Percentiles rank a stretch among this genome's conserved stretches.
phyloP scores from a whole-genome alignment of 2,888 invertebrate species.

The Drosophila diplacantha region DNA sequence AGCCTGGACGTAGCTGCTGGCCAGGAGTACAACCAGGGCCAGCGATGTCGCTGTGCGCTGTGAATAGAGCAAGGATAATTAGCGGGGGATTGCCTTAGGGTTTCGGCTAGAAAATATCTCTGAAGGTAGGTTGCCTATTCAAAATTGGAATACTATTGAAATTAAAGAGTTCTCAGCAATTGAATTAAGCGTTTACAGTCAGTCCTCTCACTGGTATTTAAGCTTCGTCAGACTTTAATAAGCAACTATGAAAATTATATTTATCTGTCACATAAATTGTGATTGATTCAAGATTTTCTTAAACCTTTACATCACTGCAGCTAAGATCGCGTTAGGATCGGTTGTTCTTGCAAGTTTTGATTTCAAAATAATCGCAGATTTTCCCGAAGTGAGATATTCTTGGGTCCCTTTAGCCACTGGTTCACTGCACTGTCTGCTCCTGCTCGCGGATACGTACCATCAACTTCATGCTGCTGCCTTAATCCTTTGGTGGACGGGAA shows the following conservation, averaged over 20 bases:
- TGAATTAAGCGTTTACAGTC: background rate
- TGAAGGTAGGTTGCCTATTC: background rate
- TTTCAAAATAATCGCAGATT: background rate
- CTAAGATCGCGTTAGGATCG: too few species aligned
- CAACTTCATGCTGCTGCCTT: slow-evolving; percentile 72
- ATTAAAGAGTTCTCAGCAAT: background rate
- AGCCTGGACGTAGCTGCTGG: slow-evolving; percentile 76
- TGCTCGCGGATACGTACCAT: slow-evolving; percentile 71
- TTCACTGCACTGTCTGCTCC: slow-evolving; percentile 27
- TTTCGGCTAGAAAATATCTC: background rate
- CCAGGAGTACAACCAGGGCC: slow-evolving; percentile 81
- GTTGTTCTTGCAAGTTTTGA: background rate
- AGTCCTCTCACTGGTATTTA: background rate
- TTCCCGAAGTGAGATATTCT: background rate
- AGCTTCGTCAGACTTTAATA: too few species aligned
- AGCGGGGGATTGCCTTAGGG: too few species aligned
- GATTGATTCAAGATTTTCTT: background rate
- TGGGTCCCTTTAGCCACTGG: slow-evolving; percentile 14
- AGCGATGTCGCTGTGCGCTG: slow-evolving; percentile 78
- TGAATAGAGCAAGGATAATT: background rate
- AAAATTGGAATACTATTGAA: background rate
- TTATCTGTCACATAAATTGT: too few species aligned
- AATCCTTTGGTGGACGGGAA: slow-evolving; percentile 47
- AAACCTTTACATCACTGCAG: background rate
- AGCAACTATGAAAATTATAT: too few species aligned